Base-by-base conservation (phyloP, 2,113 vertebrate genomes). In the Lepus timidus region DNA sequence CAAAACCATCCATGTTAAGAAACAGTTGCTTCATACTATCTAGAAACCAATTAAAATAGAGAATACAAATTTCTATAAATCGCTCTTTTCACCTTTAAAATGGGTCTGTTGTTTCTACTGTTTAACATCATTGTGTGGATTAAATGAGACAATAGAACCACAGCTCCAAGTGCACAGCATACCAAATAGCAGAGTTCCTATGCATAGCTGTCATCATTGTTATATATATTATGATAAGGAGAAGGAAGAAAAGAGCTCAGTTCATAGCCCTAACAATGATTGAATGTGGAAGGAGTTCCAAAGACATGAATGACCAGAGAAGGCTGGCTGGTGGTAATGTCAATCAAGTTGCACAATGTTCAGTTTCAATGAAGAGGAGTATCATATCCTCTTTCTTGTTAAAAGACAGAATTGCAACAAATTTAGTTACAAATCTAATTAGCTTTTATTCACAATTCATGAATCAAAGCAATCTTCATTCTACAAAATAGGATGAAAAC, bases 1-100 rank as follows among this genome's bases (percentile, higher is more conserved):
- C 70, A 70, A 92, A 92, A 19, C 39, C 14, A n/a, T 17, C 55
- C 2, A 73, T 16, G 11, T 80, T 96, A 83, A 64, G 79, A 87
- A 94, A 84, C 20, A 33, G 22, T 61, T 86, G 84, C 10, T 86
- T 91, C 36, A 19, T 65, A 58, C 20, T 89, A 51, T 55, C 55
- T 92, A 23, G 39, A 71, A 87, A 44, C 33, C 65, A 94, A 19
- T 74, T 79, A 83, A 90, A 95, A 84, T 19, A 73, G 17, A 70
- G 23, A 90, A 65, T 49, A 31, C 9, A 58, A n/a, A 65, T 82
- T 94, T 76, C 5, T 61, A 4, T 44, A 65, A 73, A 33, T 64
- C 13, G 6, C 8, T 73, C 17, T 79, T 29, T 75, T 90, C 17
- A 70, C 16, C 36, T 67, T 84, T 82, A 27, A 79, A 27, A 62